Base-by-base conservation (phyloP, 2,797 vertebrate species). In the Chiloscyllium punctatum region DNA sequence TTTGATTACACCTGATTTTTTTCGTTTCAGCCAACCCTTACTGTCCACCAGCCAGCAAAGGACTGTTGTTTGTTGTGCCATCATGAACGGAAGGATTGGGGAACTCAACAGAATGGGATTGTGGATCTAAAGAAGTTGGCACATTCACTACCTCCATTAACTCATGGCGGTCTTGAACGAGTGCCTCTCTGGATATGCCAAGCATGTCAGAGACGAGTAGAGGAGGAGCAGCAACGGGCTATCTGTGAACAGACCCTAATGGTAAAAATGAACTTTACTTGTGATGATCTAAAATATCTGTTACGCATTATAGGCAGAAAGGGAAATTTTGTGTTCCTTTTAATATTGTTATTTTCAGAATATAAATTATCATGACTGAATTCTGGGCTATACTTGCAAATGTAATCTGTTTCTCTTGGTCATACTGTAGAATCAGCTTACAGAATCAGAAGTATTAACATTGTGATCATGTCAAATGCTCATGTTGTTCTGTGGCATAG, bases 141-240 rank as follows among this genome's bases (percentile, higher is more conserved):
- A 0, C 98, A 99, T 96, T 98, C 99, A 0, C 98, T 99, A 97
- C 99, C 99, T 96, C 98, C 99, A 0, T 98, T 99, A 71, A 99
- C 99, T 96, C 99, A 99, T 98, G 99, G 99, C 96, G 98, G 99
- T 96, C 97, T 99, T 97, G 99, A 99, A 96, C 99, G 99, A 97
- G 99, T 99, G 97, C 99, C 99, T 69, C 98, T 99, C 96, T 99
- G 99, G 99, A 99, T 99, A 97, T 99, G 99, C 98, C 99, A 99
- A 98, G 99, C 98, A 97, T 99, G 99, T 97, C 98, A 99, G 96
- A 99, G 98, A 97, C 99, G 99, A 25, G 99, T 99, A 97, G 99
- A 99, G 97, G 99, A 99, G 96, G 99, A 99, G 97, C 99, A 99
- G 97, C 98, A 98, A 96, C 98, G 98, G 97, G 98, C 98, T 15